Evolutionary conservation across 2,888 invertebrate genomes (phyloP).

Genomic region (Encarsia formosa): DNA sequence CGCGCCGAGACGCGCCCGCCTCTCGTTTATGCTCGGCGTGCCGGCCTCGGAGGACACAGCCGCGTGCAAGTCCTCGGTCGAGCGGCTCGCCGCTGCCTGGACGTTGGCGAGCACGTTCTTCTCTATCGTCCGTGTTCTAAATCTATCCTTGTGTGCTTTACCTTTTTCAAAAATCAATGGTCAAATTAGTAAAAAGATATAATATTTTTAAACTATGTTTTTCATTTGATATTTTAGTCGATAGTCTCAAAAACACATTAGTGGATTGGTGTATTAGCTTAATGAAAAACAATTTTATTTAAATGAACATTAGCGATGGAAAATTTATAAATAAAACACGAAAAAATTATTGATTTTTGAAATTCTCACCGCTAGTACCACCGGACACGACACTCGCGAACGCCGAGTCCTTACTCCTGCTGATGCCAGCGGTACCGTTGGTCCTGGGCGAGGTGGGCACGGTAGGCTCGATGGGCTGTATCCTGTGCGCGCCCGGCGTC

Average conservation of each 20-base stretch:
- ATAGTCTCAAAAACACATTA: no score
- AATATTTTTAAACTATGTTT: no score
- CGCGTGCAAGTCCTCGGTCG: conserved; percentile 40
- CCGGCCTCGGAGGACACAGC: conserved; percentile 8
- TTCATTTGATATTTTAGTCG: no score
- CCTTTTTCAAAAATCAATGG: no score
- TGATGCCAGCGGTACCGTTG: conserved; percentile 28
- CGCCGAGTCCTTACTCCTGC: conserved; percentile 40
- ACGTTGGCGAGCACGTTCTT: conserved; percentile 44
- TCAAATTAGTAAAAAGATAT: no score
- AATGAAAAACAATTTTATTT: no score
- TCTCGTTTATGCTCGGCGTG: conserved; percentile 38
- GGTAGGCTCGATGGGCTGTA: conserved; percentile 35
- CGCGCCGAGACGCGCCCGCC: conserved; percentile 55
- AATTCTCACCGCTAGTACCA: conserved; percentile 20
- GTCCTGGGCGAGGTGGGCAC: conserved; percentile 36
- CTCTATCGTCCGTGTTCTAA: conserved; percentile 49
- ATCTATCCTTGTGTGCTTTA: conserved; percentile 46
- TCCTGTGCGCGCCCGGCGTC: conserved; percentile 40
- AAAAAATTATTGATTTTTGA: no score
- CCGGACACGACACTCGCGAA: conserved; percentile 35
- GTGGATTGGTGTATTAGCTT: no score
- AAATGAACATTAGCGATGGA: no score
- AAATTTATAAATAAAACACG: no score
- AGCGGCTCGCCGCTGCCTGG: conserved; percentile 18